A percentile compares a stretch with the other conserved stretches of the same genome.
phyloP scores from a whole-genome alignment of 2,113 vertebrate species.

The Chitala chitala region DNA sequence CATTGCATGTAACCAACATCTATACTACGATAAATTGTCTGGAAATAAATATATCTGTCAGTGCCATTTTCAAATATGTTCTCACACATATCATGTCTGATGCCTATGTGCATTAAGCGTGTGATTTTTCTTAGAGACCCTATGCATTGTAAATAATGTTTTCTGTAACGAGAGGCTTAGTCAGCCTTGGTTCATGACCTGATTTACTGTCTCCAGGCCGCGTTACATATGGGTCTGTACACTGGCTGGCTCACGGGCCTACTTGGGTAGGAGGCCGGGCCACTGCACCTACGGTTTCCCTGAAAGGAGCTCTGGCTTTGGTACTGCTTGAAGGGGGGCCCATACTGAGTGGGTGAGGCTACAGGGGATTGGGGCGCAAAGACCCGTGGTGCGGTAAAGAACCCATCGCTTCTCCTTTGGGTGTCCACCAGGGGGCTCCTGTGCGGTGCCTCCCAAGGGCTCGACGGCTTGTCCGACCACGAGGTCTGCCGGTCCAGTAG shows the following conservation, averaged over 20 bases:
- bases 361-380: constrained; percentile 29
- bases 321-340: constrained; percentile 63
- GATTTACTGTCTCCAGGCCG: constrained; percentile 61
- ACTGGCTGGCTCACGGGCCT: constrained; percentile 47
- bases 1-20: not conserved
- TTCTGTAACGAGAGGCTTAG: not conserved
- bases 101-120: not conserved
- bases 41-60: no score
- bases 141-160: not conserved
- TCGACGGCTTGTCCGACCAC: constrained; percentile 63
- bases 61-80: no score
- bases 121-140: not conserved
- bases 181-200: not conserved
- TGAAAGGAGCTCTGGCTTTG: constrained; percentile 58
- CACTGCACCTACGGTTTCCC: constrained; percentile 51
- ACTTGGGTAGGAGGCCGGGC: constrained; percentile 60
- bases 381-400: constrained; percentile 35
- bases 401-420: constrained; percentile 36
- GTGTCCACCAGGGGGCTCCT: constrained; percentile 67
- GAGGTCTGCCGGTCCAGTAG: constrained; percentile 50
- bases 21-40: constrained; percentile 1
- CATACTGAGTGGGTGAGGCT: constrained; percentile 46
- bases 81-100: not conserved
- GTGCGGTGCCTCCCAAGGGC: constrained; percentile 79
- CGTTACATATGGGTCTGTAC: constrained; percentile 59